These are phyloP conservation scores for Pseudoips prasinana DNA, from an alignment of 2,888 invertebrate species.

Conservation along the genomic window DNA sequence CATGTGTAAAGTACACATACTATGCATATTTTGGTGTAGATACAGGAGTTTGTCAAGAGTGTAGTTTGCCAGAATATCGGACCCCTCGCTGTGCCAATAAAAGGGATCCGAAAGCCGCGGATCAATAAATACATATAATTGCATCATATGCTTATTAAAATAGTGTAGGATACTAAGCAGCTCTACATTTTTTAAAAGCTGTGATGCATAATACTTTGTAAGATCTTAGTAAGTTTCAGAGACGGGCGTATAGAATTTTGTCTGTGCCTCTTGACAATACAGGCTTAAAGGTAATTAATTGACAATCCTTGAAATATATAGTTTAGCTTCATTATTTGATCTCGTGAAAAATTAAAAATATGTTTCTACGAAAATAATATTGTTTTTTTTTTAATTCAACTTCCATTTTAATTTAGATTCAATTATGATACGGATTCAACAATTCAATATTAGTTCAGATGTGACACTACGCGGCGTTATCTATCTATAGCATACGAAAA, in stretches of 20 bases:
- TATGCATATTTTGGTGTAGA: conserved; percentile 30
- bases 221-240: conserved; percentile 11
- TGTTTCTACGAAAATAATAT: too few relatives aligned
- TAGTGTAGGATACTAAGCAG: conserved; percentile 22
- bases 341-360: too few relatives aligned
- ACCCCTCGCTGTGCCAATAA: conserved; percentile 10
- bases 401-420: too few relatives aligned
- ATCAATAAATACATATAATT: conserved; percentile 3
- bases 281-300: too few relatives aligned
- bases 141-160: conserved; percentile 14
- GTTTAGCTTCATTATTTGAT: too few relatives aligned
- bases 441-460: too few relatives aligned
- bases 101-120: conserved; percentile 8
- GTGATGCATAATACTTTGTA: conserved; percentile 5
- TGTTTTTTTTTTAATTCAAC: too few relatives aligned
- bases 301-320: too few relatives aligned
- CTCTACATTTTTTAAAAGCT: background rate
- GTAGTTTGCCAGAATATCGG: conserved; percentile 7
- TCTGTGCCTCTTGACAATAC: background rate
- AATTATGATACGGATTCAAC: too few relatives aligned
- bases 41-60: conserved; percentile 41
- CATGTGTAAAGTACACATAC: conserved; percentile 36
- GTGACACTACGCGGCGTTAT: too few relatives aligned
- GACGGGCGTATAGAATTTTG: conserved; percentile 23
- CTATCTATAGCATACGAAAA: too few relatives aligned